A percentile compares a stretch with the other conserved stretches of the same genome.
Evolutionary conservation across 2,797 vertebrate genomes (phyloP).

Genomic region (Lacerta viridis): DNA sequence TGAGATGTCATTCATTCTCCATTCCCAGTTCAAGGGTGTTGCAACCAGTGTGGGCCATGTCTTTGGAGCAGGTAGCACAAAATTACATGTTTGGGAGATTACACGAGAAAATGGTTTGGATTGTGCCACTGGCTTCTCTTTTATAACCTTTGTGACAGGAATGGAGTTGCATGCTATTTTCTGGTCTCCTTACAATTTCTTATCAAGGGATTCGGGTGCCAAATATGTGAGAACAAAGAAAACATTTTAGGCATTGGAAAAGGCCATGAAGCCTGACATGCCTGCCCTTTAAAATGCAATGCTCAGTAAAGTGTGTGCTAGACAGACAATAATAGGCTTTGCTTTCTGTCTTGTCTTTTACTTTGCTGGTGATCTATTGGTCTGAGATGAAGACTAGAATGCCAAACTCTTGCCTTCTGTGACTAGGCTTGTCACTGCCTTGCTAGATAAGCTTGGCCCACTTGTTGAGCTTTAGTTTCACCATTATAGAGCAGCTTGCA

Average conservation of each 20-base stretch:
- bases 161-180: constrained; percentile 39
- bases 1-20: constrained; percentile 40
- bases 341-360: constrained; percentile 17
- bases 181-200: constrained; percentile 37
- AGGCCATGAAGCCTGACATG: constrained; percentile 25
- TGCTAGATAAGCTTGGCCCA: background rate
- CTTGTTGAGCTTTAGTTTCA: background rate
- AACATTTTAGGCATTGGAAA: constrained; percentile 40
- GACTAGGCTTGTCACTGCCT: background rate
- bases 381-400: constrained; percentile 23
- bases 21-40: constrained; percentile 28
- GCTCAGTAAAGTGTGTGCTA: constrained; percentile 31
- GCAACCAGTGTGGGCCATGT: constrained; percentile 6
- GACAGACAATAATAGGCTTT: background rate
- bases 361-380: background rate
- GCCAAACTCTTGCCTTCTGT: background rate
- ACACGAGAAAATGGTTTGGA: constrained; percentile 13
- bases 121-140: background rate
- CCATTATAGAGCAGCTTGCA: background rate
- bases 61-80: constrained; percentile 33
- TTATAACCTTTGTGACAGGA: constrained; percentile 46
- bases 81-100: constrained; percentile 41
- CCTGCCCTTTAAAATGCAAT: constrained; percentile 42
- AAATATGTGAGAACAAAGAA: constrained; percentile 35
- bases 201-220: constrained; percentile 4